phyloP scores from a whole-genome alignment of 2,888 invertebrate species.

The Mystacides longicornis region DNA sequence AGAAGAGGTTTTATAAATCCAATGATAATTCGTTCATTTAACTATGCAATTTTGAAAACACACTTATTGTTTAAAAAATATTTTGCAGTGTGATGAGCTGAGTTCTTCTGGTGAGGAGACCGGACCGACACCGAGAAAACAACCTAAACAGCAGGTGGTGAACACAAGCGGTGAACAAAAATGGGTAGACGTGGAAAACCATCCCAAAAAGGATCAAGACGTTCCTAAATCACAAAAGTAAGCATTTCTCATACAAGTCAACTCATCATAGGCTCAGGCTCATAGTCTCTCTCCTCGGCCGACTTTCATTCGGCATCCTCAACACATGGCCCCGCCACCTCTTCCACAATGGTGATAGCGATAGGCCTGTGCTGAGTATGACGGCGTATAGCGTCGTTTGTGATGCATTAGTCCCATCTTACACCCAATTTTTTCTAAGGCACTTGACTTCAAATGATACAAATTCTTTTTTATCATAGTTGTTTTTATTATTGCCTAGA shows the following conservation, averaged over 20 bases:
- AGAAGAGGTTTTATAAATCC: no score
- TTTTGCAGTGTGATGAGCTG: constrained; percentile 50
- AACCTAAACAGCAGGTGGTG: constrained; percentile 48
- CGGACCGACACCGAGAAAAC: constrained; percentile 56
- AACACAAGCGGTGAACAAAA: constrained; percentile 44
- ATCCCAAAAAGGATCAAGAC: constrained; percentile 42
- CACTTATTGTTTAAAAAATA: neutral
- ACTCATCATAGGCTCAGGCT: neutral
- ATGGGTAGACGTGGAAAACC: constrained; percentile 47
- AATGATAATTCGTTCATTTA: no score
- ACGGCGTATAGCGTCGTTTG: no score
- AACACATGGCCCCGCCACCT: no score
- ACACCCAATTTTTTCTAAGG: no score
- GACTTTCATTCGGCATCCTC: no score
- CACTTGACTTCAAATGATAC: no score
- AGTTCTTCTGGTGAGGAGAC: constrained; percentile 48
- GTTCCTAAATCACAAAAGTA: constrained; percentile 47
- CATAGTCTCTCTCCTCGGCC: no score
- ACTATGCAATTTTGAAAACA: neutral
- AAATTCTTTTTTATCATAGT: no score
- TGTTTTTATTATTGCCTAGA: neutral
- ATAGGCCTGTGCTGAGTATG: no score
- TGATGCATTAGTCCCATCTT: no score
- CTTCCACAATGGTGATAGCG: no score
- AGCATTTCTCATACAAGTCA: constrained; percentile 29